phyloP scores from a whole-genome alignment of 2,797 vertebrate species.

The Scolopax bukidnonensis region DNA sequence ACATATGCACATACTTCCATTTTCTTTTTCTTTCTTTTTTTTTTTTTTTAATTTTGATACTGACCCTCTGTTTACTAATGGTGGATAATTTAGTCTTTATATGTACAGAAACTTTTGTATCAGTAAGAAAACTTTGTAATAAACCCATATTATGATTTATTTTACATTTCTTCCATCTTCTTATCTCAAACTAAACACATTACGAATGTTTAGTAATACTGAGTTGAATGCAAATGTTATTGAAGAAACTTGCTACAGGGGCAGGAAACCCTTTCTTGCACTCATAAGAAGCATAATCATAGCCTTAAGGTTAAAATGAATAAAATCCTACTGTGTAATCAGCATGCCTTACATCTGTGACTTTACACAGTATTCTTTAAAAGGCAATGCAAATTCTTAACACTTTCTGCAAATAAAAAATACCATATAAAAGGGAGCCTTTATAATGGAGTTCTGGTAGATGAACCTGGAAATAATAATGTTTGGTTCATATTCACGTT shows the following conservation, averaged over 20 bases:
- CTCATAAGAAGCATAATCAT: constrained; percentile 45
- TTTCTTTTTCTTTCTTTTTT: not conserved
- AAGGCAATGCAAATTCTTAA: constrained; percentile 54
- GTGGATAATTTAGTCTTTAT: constrained; percentile 36
- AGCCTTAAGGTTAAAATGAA: constrained; percentile 60
- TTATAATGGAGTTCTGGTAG: not conserved
- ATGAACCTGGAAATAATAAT: constrained; percentile 30
- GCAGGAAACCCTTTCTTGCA: constrained; percentile 12
- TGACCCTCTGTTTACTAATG: constrained; percentile 45
- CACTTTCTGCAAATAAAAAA: constrained; percentile 49
- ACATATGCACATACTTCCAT: not conserved
- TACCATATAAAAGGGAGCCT: not conserved
- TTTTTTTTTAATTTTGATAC: not conserved
- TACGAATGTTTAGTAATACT: constrained; percentile 34
- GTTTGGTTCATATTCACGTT: constrained; percentile 9
- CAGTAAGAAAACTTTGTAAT: constrained; percentile 34
- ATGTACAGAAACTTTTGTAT: constrained; percentile 44
- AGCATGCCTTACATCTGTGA: constrained; percentile 57
- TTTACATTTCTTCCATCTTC: constrained; percentile 45
- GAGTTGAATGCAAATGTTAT: constrained; percentile 54
- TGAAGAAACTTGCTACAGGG: constrained; percentile 47
- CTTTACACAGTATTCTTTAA: constrained; percentile 43
- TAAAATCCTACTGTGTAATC: constrained; percentile 51
- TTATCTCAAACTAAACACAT: constrained; percentile 28
- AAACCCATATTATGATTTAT: constrained; percentile 60